Base-by-base conservation (phyloP, 2,888 invertebrate species). In the Nysson spinosus region DNA sequence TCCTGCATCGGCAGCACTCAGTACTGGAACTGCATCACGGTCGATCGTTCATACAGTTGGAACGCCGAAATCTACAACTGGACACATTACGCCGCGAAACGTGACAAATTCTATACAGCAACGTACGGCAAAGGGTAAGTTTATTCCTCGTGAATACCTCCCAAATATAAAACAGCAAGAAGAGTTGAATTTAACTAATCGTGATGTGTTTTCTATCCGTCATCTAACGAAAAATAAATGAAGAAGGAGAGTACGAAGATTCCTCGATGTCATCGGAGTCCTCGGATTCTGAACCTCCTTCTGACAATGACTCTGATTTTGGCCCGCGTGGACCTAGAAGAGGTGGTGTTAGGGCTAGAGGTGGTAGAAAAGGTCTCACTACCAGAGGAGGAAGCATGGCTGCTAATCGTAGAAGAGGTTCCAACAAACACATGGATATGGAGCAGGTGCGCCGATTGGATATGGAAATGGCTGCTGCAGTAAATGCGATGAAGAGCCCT, bases 401-500 rank as follows among this genome's bases (percentile, higher is more conserved):
- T 3, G 79, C 79, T 16, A 56, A 75, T 26, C 75, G 86, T 35
- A 77, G 84, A 58, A 69, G 86, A 69, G 78, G 82, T 30, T 39
- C 81, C n/a, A 85, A 81, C 37, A 87, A 87, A 63, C 84, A 83
- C 2, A 63, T 87, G 75, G 86, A 87, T 37, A 76, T 78, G 54
- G 87, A 87, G 11, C 87, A 86, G 68, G 85, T 83, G 0, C 80
- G 86, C 7, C 80, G 85, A 11, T 75, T 87, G 14, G 85, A 87
- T 40, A 77, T 83, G 64, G 87, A 87, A 79, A 87, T 88, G 87
- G 87, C 87, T 28, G 87, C 86, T 44, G 87, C 85, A 3, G 86
- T 87, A 9, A 85, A 75, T 50, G 87, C 87, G 1, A 87, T 88
- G 87, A 87, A 85, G 35, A 85, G 81, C 60, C 81, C 85, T 2